Evolutionary conservation across 2,888 invertebrate genomes (phyloP).

Genomic region (Drosophila prolongata): DNA sequence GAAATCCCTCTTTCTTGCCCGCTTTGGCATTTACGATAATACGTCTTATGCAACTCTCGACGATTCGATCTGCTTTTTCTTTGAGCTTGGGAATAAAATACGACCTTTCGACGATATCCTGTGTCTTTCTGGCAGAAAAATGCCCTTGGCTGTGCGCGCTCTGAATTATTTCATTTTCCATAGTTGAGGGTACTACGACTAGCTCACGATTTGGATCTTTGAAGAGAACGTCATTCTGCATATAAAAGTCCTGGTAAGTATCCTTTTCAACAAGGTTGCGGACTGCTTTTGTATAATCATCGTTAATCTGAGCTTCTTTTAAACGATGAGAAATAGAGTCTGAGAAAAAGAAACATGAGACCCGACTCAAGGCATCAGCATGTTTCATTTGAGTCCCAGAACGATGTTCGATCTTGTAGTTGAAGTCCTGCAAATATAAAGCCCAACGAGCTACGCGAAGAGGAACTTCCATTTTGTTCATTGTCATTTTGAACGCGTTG

Average conservation of each 20-base stretch:
- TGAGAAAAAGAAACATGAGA: no score
- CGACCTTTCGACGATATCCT: no score
- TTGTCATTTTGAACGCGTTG: no score
- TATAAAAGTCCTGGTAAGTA: neutral
- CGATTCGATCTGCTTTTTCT: neutral
- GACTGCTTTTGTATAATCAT: neutral
- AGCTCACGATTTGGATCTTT: neutral
- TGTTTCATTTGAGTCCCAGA: conserved; percentile 6
- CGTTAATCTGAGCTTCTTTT: conserved; percentile 1
- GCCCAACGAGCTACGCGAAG: conserved; percentile 5
- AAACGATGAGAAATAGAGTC: neutral
- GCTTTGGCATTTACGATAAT: no score
- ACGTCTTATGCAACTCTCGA: no score
- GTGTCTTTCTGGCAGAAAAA: no score
- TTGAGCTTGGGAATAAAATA: neutral
- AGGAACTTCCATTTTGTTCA: neutral
- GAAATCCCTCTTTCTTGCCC: no score
- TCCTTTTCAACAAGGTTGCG: neutral
- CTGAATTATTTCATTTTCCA: no score
- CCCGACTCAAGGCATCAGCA: neutral
- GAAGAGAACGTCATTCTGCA: neutral
- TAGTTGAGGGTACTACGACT: neutral
- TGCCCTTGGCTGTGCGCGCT: no score
- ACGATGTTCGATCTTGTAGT: conserved; percentile 19
- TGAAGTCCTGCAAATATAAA: conserved; percentile 20